Evolutionary conservation across 2,888 invertebrate species (phyloP).

Genomic region (Digitonthophagus gazella): DNA sequence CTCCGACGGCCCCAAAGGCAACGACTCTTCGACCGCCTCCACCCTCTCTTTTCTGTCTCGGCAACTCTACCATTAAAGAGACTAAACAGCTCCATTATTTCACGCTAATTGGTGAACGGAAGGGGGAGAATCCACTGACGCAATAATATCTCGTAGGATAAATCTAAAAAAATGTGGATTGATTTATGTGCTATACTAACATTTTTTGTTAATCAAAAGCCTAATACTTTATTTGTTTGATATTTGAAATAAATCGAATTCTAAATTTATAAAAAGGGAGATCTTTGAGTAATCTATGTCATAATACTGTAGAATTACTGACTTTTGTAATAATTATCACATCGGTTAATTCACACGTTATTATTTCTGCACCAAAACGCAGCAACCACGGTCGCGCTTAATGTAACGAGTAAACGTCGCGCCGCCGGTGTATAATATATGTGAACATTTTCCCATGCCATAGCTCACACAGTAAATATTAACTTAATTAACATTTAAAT

Average conservation of each 20-base stretch:
- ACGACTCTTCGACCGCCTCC: not conserved
- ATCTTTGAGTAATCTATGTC: not conserved
- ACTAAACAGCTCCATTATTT: conserved; percentile 45
- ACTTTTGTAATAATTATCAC: not conserved
- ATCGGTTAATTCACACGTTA: not conserved
- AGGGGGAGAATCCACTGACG: not conserved
- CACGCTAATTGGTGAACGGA: conserved; percentile 43
- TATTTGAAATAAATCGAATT: too few species aligned
- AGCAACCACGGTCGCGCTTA: not conserved
- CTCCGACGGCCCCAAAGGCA: conserved; percentile 13
- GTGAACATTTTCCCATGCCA: not conserved
- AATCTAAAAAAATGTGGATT: not conserved
- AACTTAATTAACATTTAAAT: not conserved
- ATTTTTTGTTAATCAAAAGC: too few species aligned
- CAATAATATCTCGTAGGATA: not conserved
- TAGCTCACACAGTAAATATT: not conserved
- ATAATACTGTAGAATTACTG: not conserved
- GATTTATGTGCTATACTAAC: too few species aligned
- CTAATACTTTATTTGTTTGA: not conserved
- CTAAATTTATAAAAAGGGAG: not conserved
- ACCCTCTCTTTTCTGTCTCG: not conserved
- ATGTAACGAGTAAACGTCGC: not conserved
- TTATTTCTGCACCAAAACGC: not conserved
- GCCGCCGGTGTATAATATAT: not conserved
- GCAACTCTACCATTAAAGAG: conserved; percentile 32